A percentile compares a stretch with the other conserved stretches of the same genome.
These are phyloP conservation scores for Scaptomyza montana DNA, from an alignment of 1,140 invertebrate species.

Conservation along the genomic window DNA sequence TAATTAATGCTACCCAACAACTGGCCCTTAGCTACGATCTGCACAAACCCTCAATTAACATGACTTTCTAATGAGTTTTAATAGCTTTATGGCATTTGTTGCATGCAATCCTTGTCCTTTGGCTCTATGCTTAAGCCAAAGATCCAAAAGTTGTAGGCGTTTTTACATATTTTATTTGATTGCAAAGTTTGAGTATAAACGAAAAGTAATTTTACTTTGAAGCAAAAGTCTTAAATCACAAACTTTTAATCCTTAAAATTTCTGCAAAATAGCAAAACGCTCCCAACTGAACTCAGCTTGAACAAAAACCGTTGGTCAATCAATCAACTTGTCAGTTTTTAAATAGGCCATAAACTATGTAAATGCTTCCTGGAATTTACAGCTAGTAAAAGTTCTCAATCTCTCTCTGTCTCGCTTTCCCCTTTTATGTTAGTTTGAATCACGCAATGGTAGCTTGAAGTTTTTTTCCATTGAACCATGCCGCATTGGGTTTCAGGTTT, in stretches of 20 bases:
- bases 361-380: slow-evolving; percentile 24
- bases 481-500: neutral
- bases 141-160: too few relatives aligned
- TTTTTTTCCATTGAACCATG: neutral
- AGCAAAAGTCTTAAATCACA: too few relatives aligned
- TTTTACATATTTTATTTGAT: too few relatives aligned
- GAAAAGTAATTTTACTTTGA: too few relatives aligned
- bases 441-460: slow-evolving; percentile 9
- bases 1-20: slow-evolving; percentile 41
- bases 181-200: too few relatives aligned
- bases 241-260: too few relatives aligned
- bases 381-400: neutral
- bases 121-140: too few relatives aligned
- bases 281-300: neutral
- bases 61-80: slow-evolving; percentile 61
- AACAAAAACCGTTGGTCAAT: slow-evolving; percentile 32
- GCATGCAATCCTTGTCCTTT: slow-evolving; percentile 8
- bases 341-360: slow-evolving; percentile 46
- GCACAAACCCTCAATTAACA: slow-evolving; percentile 16
- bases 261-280: too few relatives aligned
- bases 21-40: neutral
- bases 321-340: slow-evolving; percentile 62
- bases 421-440: neutral
- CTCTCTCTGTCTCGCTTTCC: too few relatives aligned
- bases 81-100: slow-evolving; percentile 38